Percentiles rank a stretch among this genome's conserved stretches.
Evolutionary conservation across 2,113 vertebrate genomes (phyloP).

Genomic region (Salvelinus alpinus): DNA sequence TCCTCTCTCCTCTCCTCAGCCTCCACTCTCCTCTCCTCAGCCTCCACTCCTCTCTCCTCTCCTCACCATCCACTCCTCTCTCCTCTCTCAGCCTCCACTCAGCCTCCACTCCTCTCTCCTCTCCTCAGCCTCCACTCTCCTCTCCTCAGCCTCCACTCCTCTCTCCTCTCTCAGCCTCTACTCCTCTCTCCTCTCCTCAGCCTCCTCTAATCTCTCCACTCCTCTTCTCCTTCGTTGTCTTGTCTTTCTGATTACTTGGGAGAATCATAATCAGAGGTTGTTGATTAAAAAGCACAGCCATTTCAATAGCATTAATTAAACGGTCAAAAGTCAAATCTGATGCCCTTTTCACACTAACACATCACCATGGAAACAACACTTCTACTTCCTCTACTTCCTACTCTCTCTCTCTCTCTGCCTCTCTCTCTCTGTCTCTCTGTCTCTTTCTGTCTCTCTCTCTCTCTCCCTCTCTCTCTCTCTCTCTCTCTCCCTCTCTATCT

Average conservation of each 20-base stretch:
- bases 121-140: too few relatives aligned
- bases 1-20: too few relatives aligned
- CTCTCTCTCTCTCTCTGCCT: too few relatives aligned
- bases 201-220: neutral
- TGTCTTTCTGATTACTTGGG: slow-evolving; percentile 5
- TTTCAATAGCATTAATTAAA: slow-evolving; percentile 12
- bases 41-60: too few relatives aligned
- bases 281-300: slow-evolving; percentile 16
- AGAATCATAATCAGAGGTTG: neutral
- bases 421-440: neutral
- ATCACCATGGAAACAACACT: slow-evolving; percentile 16
- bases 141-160: too few relatives aligned
- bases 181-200: too few relatives aligned
- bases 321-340: slow-evolving; percentile 4
- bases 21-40: too few relatives aligned
- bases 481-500: neutral
- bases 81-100: too few relatives aligned
- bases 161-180: too few relatives aligned
- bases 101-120: too few relatives aligned
- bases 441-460: neutral
- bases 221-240: neutral
- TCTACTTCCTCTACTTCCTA: neutral
- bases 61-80: too few relatives aligned
- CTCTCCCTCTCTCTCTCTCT: neutral
- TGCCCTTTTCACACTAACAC: slow-evolving; percentile 5